These are phyloP conservation scores for Musca vetustissima DNA, from an alignment of 1,140 invertebrate species.

Conservation along the genomic window DNA sequence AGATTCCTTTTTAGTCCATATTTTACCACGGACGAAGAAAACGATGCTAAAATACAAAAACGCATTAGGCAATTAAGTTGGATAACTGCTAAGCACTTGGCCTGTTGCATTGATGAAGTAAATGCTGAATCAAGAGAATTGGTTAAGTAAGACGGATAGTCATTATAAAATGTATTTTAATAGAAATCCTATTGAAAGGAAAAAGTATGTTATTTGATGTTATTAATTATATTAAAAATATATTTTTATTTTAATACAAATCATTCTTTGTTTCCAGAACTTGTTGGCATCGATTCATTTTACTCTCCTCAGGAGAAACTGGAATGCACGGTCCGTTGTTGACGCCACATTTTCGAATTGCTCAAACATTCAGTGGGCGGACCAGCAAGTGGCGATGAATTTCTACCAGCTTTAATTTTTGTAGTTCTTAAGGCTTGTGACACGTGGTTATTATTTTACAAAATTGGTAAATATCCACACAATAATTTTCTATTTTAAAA, in stretches of 20 bases:
- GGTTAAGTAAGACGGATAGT: constrained; percentile 65
- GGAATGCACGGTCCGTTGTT: constrained; percentile 84
- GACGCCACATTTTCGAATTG: constrained; percentile 87
- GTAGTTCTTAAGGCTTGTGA: constrained; percentile 95
- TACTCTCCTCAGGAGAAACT: constrained; percentile 92
- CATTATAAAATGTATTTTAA: too few species aligned
- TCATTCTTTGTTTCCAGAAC: constrained; percentile 63
- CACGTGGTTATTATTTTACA: constrained; percentile 96
- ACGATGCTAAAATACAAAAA: constrained; percentile 88
- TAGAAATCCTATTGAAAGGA: too few species aligned
- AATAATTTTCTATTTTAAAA: not conserved
- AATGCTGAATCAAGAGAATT: constrained; percentile 79
- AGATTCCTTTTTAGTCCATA: constrained; percentile 81
- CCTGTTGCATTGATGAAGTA: constrained; percentile 86
- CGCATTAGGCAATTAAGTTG: constrained; percentile 92
- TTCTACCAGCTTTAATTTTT: constrained; percentile 95
- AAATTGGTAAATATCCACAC: constrained; percentile 76
- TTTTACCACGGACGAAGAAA: constrained; percentile 87
- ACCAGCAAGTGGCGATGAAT: constrained; percentile 94
- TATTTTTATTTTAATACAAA: not conserved
- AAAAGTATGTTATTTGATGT: too few species aligned
- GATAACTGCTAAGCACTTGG: constrained; percentile 92
- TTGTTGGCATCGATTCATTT: constrained; percentile 91
- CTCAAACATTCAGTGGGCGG: constrained; percentile 76
- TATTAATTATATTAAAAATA: not conserved